Evolutionary conservation across 2,797 vertebrate species (phyloP).

Genomic region (Cottoperca gobio): DNA sequence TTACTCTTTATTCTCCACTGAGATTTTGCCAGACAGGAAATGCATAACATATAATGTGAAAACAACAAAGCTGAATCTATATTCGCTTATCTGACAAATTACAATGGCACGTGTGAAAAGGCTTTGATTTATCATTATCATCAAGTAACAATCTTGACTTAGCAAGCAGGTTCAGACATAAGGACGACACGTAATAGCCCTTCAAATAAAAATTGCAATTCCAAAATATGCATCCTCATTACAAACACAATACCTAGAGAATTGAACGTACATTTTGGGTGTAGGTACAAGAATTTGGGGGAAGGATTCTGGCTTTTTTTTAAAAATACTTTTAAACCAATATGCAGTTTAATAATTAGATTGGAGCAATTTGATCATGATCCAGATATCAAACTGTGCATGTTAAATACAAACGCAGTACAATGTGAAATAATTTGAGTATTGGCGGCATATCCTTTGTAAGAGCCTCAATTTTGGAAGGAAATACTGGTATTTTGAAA

Average conservation of each 20-base stretch:
- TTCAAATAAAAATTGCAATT: conserved; percentile 59
- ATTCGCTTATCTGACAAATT: conserved; percentile 39
- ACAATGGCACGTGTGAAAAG: conserved; percentile 69
- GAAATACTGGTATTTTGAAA: conserved; percentile 1
- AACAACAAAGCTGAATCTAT: conserved; percentile 20
- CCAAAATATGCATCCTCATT: conserved; percentile 36
- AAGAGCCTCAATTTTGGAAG: background rate
- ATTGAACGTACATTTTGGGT: conserved; percentile 33
- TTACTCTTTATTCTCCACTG: background rate
- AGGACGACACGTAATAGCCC: conserved; percentile 66
- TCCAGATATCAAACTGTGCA: conserved; percentile 32
- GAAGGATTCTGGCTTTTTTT: background rate
- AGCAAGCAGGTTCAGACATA: conserved; percentile 52
- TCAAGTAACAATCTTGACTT: conserved; percentile 66
- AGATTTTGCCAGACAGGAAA: conserved; percentile 9
- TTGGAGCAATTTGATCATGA: background rate
- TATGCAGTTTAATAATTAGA: conserved; percentile 7
- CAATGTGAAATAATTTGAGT: conserved; percentile 19
- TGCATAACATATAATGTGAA: background rate
- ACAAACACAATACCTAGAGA: conserved; percentile 54
- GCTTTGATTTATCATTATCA: conserved; percentile 67
- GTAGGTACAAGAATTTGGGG: conserved; percentile 6
- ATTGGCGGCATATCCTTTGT: conserved; percentile 10
- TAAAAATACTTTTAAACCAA: conserved; percentile 2
- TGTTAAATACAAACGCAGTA: conserved; percentile 37